These are phyloP conservation scores for Venusia cambrica DNA, from an alignment of 2,888 invertebrate species.

Conservation along the genomic window DNA sequence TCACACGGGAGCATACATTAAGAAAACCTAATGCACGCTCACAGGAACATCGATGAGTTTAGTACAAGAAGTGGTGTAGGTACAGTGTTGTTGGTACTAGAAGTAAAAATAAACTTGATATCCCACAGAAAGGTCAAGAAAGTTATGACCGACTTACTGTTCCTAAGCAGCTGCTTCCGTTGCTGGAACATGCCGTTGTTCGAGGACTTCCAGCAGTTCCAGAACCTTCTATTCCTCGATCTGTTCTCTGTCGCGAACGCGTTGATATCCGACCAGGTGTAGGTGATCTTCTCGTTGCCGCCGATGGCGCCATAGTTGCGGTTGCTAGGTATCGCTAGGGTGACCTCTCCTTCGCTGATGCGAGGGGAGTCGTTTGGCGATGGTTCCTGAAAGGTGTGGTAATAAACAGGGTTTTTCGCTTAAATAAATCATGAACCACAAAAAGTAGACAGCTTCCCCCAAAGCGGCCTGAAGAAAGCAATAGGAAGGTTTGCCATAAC, in stretches of 20 bases:
- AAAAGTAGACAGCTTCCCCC: too few relatives aligned
- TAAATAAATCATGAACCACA: too few relatives aligned
- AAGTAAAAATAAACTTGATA: too few relatives aligned
- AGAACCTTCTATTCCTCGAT: slow-evolving; percentile 60
- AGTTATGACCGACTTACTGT: slow-evolving; percentile 83
- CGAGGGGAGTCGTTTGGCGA: slow-evolving; percentile 56
- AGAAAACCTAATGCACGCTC: too few relatives aligned
- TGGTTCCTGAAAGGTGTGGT: slow-evolving; percentile 48
- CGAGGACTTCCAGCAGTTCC: slow-evolving; percentile 69
- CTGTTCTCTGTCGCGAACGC: slow-evolving; percentile 84
- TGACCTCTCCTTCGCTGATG: slow-evolving; percentile 54
- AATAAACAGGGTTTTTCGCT: too few relatives aligned
- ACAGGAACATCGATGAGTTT: too few relatives aligned
- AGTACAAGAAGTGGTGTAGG: too few relatives aligned
- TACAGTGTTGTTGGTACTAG: too few relatives aligned
- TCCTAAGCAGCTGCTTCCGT: slow-evolving; percentile 87
- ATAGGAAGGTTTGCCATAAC: too few relatives aligned
- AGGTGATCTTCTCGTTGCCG: slow-evolving; percentile 80
- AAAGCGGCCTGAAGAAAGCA: too few relatives aligned
- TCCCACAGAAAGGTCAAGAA: too few relatives aligned
- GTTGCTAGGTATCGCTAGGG: slow-evolving; percentile 47
- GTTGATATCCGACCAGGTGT: slow-evolving; percentile 90
- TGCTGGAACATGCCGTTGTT: slow-evolving; percentile 65
- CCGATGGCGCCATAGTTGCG: slow-evolving; percentile 67
- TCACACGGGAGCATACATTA: too few relatives aligned